Conservation (phyloP, 1,140 invertebrate genomes). For the Teleopsis dalmanni region DNA sequence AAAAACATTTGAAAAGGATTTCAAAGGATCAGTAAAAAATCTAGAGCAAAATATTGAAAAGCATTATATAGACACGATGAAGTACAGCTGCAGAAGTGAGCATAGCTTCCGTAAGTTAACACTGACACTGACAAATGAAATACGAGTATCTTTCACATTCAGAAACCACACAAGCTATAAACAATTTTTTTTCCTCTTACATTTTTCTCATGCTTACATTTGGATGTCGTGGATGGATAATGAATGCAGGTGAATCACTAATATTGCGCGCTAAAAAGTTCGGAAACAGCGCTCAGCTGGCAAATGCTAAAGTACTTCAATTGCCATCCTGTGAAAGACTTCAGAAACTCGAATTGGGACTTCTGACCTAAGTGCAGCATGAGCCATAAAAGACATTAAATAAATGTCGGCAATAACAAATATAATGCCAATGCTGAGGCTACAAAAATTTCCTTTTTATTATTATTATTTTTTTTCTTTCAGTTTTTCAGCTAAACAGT, state of each 20-base stretch:
- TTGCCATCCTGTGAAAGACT: constrained; percentile 21
- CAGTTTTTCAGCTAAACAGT: background rate
- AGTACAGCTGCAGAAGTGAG: constrained; percentile 83
- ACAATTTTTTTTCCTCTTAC: background rate
- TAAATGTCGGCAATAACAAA: background rate
- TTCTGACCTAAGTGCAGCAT: constrained; percentile 6
- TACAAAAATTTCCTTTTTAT: background rate
- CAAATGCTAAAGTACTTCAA: constrained; percentile 17
- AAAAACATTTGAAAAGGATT: constrained; percentile 77
- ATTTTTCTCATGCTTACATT: background rate
- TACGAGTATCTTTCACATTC: background rate
- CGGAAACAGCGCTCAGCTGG: constrained; percentile 17
- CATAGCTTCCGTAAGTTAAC: constrained; percentile 68
- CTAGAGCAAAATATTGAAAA: constrained; percentile 90
- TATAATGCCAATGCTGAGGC: background rate
- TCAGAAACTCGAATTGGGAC: constrained; percentile 15
- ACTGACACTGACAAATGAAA: constrained; percentile 1
- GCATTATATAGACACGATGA: constrained; percentile 77
- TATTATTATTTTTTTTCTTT: background rate
- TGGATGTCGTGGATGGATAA: background rate
- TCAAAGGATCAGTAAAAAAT: constrained; percentile 75
- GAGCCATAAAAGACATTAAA: background rate
- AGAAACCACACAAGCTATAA: background rate
- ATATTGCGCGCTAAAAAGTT: constrained; percentile 18
- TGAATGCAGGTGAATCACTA: constrained; percentile 17